Percentiles rank a stretch among this genome's conserved stretches.
Conservation (phyloP, 2,888 invertebrate species). For the Minunthozetes semirufus region DNA sequence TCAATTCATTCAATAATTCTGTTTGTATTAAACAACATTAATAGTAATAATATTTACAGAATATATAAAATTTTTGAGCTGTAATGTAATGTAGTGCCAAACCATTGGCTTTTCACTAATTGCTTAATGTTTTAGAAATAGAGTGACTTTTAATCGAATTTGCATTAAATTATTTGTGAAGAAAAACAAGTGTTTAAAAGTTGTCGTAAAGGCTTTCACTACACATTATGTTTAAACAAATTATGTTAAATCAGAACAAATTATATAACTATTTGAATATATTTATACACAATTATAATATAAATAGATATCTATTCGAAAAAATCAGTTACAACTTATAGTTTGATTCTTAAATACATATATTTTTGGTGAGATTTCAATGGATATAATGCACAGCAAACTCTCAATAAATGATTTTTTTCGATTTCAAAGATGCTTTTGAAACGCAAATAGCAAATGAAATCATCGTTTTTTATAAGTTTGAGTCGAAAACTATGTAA, state of each 20-base stretch:
- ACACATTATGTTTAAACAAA: too few relatives aligned
- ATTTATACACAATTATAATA: not conserved
- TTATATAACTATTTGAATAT: too few relatives aligned
- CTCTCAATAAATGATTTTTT: constrained; percentile 5
- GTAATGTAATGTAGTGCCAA: constrained; percentile 14
- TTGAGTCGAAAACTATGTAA: not conserved
- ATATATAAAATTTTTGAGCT: constrained; percentile 23
- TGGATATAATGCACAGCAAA: constrained; percentile 19
- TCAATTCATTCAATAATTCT: not conserved
- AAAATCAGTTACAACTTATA: not conserved
- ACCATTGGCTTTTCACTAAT: not conserved
- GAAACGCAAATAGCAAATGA: not conserved
- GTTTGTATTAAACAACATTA: constrained; percentile 17
- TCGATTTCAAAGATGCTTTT: not conserved
- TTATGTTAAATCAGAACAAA: too few relatives aligned
- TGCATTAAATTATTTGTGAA: too few relatives aligned
- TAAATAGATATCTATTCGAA: not conserved
- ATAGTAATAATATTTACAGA: not conserved
- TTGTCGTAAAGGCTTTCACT: too few relatives aligned
- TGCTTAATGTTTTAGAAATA: not conserved
- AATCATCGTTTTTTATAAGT: not conserved
- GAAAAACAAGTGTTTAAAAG: too few relatives aligned
- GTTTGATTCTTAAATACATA: constrained; percentile 17
- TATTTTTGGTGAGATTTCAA: not conserved
- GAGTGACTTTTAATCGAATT: too few relatives aligned